phyloP scores from a whole-genome alignment of 2,113 vertebrate species.

The Leptosomus discolor region DNA sequence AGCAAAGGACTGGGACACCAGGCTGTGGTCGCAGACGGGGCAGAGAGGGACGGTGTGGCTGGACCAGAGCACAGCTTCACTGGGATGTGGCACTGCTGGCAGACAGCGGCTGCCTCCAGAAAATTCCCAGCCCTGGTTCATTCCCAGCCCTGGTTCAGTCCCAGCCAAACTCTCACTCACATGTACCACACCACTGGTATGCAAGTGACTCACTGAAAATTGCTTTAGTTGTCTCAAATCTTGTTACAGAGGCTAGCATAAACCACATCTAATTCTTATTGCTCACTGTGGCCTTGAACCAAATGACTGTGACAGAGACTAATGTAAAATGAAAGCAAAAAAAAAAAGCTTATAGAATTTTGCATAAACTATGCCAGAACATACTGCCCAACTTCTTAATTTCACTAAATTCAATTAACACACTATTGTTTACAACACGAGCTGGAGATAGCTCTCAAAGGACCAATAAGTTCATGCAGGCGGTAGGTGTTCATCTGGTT shows the following conservation, averaged over 20 bases:
- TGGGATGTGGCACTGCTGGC: rapidly evolving
- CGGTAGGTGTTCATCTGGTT: not conserved
- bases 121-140: too few relatives aligned
- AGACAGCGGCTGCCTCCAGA: not conserved
- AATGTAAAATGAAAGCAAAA: not conserved
- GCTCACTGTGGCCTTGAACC: not conserved
- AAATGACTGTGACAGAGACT: not conserved
- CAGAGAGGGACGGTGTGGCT: rapidly evolving
- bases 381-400: not conserved
- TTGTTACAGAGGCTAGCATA: not conserved
- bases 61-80: not conserved
- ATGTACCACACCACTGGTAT: too few relatives aligned
- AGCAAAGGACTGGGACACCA: not conserved
- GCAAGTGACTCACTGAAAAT: not conserved
- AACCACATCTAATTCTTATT: not conserved
- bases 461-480: not conserved
- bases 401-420: not conserved
- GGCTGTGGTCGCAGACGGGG: not conserved
- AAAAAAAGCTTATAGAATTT: not conserved
- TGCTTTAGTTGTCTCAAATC: not conserved
- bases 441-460: not conserved
- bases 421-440: rapidly evolving
- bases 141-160: not conserved
- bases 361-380: not conserved
- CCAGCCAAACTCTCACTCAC: not conserved